Evolutionary conservation across 2,113 vertebrate species (phyloP), one percentile per base, ranked within the genome.

Genomic region (Notothenia rossii): DNA sequence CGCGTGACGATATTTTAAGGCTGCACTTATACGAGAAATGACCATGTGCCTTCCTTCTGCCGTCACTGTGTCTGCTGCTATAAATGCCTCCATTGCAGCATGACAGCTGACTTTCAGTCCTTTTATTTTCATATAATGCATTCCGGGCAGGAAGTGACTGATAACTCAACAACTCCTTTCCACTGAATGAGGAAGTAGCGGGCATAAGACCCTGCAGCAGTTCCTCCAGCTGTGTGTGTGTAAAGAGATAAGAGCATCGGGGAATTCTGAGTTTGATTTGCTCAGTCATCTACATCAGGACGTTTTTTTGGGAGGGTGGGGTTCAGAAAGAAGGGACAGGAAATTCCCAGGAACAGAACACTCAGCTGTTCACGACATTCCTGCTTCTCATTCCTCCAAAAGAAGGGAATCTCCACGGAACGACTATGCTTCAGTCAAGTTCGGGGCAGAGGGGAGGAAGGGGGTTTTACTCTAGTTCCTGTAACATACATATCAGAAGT

Each of bases 261-360:
- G 82, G 79, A 76, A 60, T 72, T 75, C 67, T 46, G 48, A 66
- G 72, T 46, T 46, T 13, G 62, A 72, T 62, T 25, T 58, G 60
- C 59, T 10, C 9, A 81, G 29, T 70, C 25, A 54, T 76, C 40
- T 77, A 61, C 81, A 87, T 75, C 43, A 85, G 90, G 89, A 91
- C 77, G 82, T 88, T 77, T 84, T 77, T 84, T 80, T n/a, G 6
- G 12, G 20, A 83, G 79, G 84, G 78, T 49, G 86, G 63, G 67
- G 77, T 67, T 48, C 9, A 18, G 7, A 20, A 29, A 79, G 75
- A 84, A 81, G 68, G 50, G 43, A 80, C 86, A 90, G 89, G 87
- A 94, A 94, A 91, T 91, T 91, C 91, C 88, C 90, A 89, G 86
- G 67, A 87, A 81, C 81, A 49, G 56, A 88, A 80, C 75, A 55